Base-by-base conservation (phyloP, 92 coral and sea anemone genomes). In the Epizoanthus scotinus region DNA sequence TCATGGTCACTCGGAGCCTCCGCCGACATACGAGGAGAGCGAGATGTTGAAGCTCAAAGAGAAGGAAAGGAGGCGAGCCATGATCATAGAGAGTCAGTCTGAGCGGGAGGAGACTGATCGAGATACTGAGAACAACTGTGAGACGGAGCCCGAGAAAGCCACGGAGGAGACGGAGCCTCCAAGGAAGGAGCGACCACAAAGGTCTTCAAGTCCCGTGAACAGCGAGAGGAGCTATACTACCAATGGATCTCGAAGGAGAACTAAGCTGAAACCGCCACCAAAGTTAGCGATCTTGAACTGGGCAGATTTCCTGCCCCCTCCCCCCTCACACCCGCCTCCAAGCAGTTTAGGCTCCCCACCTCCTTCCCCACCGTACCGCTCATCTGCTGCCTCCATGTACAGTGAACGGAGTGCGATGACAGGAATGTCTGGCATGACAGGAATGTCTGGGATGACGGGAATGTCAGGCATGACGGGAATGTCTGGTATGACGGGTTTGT, bases 231-330 rank as follows among this genome's bases (percentile, higher is more conserved):
- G 97, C 63, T 92, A 91, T 56, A 92, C 85, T 6, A 92, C 97
- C 2, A 87, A 93, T 20, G 86, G 94, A 14, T 90, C 94, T 31
- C 85, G 97, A 19, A 85, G 88, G 71, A 84, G 92, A 63, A 91
- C 92, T 65, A 97, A 87, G 7, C 87, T 96, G 3, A 96, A 96
- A 78, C 99, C 99, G 4, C 94, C 91, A 20, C 99, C 99, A 0
- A 89, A 97, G 26, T 56, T 96, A 47, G 97, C 99, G 25, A 96
- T 96, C 60, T 87, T 96, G 28, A 96, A 96, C 87, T 96, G 99
- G 99, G 99, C 99, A 10, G 99, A 96, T 73, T 78, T 96, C 18
- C 87, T 96, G 1, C 99, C 99, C 60, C 98, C 98, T 2, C 99
- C 99, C 28, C 99, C 99, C 1, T 89, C 95, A 2, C 95, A 93